Evolutionary conservation across 2,797 vertebrate species (phyloP).

Genomic region (Perodicticus potto): DNA sequence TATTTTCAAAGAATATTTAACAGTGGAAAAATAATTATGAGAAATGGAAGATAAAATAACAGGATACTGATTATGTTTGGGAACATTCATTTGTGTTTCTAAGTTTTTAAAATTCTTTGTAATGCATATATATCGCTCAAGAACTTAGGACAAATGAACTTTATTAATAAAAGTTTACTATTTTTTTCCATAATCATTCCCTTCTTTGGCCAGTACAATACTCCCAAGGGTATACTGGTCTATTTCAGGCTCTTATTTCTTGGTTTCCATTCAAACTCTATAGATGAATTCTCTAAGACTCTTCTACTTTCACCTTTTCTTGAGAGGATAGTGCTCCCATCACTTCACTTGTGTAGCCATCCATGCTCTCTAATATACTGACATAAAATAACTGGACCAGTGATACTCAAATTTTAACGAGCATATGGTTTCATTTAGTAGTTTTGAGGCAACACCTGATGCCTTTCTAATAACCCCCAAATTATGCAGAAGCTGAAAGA

Average conservation of each 20-base stretch:
- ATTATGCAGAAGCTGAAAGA: neutral
- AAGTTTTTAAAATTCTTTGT: neutral
- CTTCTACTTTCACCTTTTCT: neutral
- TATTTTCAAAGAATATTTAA: constrained; percentile 22
- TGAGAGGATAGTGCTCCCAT: neutral
- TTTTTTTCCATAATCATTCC: neutral
- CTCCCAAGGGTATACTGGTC: neutral
- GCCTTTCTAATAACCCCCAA: neutral
- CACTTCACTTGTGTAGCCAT: neutral
- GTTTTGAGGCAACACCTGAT: neutral
- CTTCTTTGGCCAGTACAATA: neutral
- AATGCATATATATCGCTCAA: neutral
- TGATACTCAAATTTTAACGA: neutral
- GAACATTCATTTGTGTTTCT: neutral
- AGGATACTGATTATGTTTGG: neutral
- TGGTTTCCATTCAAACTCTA: neutral
- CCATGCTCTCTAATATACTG: neutral
- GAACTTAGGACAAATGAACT: neutral
- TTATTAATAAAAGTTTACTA: neutral
- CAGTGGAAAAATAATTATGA: neutral
- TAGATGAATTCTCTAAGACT: neutral
- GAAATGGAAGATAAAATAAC: neutral
- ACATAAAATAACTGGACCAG: neutral
- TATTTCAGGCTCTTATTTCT: neutral
- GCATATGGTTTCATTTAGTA: neutral